phyloP scores from a whole-genome alignment of 2,888 invertebrate genomes.

The Formica aserva region DNA sequence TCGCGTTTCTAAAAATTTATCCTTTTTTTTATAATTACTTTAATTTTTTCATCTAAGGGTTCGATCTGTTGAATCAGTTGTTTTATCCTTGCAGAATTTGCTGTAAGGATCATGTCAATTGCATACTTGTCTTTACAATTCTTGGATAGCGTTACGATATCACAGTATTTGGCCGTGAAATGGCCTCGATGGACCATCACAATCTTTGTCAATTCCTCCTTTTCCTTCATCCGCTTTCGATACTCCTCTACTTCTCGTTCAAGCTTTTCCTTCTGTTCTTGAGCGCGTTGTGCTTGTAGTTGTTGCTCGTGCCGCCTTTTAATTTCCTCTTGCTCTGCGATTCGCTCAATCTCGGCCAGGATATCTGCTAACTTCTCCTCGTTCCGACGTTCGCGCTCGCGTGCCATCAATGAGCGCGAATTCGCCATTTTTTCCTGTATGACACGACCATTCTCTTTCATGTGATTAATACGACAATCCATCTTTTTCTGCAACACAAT shows the following conservation, averaged over 20 bases:
- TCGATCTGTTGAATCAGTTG: conserved; percentile 82
- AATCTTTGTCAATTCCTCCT: conserved; percentile 86
- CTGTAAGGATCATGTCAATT: conserved; percentile 69
- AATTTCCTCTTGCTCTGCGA: conserved; percentile 87
- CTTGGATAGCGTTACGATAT: conserved; percentile 73
- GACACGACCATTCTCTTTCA: conserved; percentile 82
- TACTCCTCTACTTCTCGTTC: conserved; percentile 78
- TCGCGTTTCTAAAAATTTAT: background rate
- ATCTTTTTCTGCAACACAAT: conserved; percentile 78
- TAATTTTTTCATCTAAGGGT: conserved; percentile 78
- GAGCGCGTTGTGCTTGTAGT: conserved; percentile 74
- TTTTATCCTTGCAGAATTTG: conserved; percentile 79
- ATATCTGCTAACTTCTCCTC: conserved; percentile 86
- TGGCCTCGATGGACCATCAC: conserved; percentile 77
- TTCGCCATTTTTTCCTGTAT: conserved; percentile 81
- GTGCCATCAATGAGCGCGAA: conserved; percentile 72
- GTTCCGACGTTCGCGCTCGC: conserved; percentile 76
- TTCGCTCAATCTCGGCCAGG: conserved; percentile 87
- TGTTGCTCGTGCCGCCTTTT: conserved; percentile 85
- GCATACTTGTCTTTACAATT: conserved; percentile 78
- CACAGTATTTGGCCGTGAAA: conserved; percentile 75
- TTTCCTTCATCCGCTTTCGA: conserved; percentile 85
- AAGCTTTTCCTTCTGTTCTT: conserved; percentile 75
- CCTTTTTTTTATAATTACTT: conserved; percentile 69
- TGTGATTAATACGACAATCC: conserved; percentile 81